A percentile compares a stretch with the other conserved stretches of the same genome.
Conservation (phyloP, 2,888 invertebrate species). For the Cheiracanthium punctorium region DNA sequence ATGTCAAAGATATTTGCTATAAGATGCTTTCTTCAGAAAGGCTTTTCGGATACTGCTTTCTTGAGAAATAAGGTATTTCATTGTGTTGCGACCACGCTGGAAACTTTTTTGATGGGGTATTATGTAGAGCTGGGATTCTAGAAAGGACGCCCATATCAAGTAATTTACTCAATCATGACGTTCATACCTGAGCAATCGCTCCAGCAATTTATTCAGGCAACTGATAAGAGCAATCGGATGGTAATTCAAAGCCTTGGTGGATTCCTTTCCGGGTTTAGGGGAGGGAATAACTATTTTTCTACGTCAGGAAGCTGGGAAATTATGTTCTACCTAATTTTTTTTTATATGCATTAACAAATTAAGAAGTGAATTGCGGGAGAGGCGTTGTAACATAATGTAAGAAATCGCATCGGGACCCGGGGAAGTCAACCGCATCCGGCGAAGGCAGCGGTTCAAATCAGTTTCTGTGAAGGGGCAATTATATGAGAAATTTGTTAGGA, state of each 20-base stretch:
- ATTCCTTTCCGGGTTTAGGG: neutral
- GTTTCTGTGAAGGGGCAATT: neutral
- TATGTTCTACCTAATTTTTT: neutral
- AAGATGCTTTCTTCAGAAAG: neutral
- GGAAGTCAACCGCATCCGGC: neutral
- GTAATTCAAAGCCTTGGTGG: neutral
- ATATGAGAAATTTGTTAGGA: no score
- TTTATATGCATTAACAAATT: neutral
- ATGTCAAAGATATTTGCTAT: neutral
- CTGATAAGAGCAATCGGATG: neutral
- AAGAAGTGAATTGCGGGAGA: neutral
- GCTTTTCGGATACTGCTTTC: neutral
- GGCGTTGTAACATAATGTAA: neutral
- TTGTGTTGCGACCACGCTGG: neutral
- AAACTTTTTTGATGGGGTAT: neutral
- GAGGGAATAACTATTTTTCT: neutral
- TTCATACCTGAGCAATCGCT: neutral
- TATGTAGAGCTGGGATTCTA: neutral
- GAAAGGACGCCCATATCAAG: neutral
- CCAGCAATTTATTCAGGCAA: neutral
- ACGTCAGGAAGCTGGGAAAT: neutral
- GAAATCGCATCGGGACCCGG: neutral
- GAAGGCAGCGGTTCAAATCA: neutral
- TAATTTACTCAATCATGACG: no score
- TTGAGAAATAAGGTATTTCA: neutral